Conservation (phyloP, 2,888 invertebrate genomes). For the Byasa hedistus region DNA sequence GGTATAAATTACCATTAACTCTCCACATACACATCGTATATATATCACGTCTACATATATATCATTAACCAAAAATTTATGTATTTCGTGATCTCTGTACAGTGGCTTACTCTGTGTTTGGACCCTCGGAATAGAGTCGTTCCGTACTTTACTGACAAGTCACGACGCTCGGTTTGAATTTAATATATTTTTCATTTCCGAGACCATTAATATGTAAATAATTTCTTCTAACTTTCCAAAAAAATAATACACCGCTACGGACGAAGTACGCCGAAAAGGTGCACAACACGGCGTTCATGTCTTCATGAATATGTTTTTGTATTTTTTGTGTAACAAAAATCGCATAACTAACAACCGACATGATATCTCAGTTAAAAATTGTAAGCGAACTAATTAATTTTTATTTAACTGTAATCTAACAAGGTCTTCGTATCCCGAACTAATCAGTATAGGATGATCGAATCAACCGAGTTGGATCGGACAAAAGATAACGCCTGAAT, state of each 20-base stretch:
- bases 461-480: constrained; percentile 67
- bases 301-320: constrained; percentile 21
- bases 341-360: constrained; percentile 1
- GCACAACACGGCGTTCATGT: constrained; percentile 9
- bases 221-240: constrained; percentile 50
- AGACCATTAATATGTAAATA: constrained; percentile 76
- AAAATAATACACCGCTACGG: constrained; percentile 28
- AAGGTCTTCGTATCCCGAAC: constrained; percentile 49
- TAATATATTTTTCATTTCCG: constrained; percentile 79
- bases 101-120: constrained; percentile 47
- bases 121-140: constrained; percentile 76
- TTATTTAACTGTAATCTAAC: constrained; percentile 45
- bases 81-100: constrained; percentile 30
- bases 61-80: no score
- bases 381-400: constrained; percentile 36
- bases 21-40: no score
- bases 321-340: not conserved
- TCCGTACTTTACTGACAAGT: constrained; percentile 78
- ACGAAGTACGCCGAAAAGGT: constrained; percentile 44
- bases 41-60: no score
- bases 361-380: constrained; percentile 1
- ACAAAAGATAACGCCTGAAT: constrained; percentile 71
- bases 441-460: constrained; percentile 58
- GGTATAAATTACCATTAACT: no score
- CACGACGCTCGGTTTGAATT: constrained; percentile 76